Conservation (phyloP, 2,888 invertebrate genomes). For the Cheilosia urbana region DNA sequence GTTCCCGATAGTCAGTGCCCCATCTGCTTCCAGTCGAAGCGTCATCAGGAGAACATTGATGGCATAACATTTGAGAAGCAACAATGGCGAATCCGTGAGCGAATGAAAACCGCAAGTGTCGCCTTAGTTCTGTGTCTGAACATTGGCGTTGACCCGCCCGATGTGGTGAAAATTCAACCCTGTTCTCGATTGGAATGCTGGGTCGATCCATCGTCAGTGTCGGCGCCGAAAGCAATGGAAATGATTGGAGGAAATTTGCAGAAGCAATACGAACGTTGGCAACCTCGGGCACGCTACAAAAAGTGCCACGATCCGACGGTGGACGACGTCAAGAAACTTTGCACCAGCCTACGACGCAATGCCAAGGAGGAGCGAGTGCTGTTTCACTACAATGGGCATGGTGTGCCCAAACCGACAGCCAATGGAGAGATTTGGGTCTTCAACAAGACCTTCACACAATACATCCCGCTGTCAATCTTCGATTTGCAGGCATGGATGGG, state of each 20-base stretch:
- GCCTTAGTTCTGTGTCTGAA: constrained; percentile 98
- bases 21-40: constrained; percentile 81
- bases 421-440: constrained; percentile 99
- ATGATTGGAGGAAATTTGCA: constrained; percentile 95
- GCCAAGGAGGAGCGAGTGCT: constrained; percentile 99
- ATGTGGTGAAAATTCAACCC: constrained; percentile 98
- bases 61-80: constrained; percentile 88
- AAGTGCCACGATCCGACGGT: constrained; percentile 98
- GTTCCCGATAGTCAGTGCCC: constrained; percentile 79
- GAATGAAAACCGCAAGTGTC: constrained; percentile 99
- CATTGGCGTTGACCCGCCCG: constrained; percentile 99
- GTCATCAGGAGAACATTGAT: constrained; percentile 89
- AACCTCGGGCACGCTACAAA: constrained; percentile 98
- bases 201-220: constrained; percentile 96
- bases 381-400: constrained; percentile 99
- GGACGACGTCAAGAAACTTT: constrained; percentile 98
- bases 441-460: constrained; percentile 99
- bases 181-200: constrained; percentile 98
- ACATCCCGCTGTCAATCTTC: constrained; percentile 99
- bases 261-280: constrained; percentile 99
- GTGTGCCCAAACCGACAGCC: constrained; percentile 98
- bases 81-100: constrained; percentile 96
- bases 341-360: constrained; percentile 95
- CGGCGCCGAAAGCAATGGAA: constrained; percentile 96
- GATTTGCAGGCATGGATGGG: constrained; percentile 99